phyloP scores from a whole-genome alignment of 2,888 invertebrate genomes.

The Hypomecis atomaria region DNA sequence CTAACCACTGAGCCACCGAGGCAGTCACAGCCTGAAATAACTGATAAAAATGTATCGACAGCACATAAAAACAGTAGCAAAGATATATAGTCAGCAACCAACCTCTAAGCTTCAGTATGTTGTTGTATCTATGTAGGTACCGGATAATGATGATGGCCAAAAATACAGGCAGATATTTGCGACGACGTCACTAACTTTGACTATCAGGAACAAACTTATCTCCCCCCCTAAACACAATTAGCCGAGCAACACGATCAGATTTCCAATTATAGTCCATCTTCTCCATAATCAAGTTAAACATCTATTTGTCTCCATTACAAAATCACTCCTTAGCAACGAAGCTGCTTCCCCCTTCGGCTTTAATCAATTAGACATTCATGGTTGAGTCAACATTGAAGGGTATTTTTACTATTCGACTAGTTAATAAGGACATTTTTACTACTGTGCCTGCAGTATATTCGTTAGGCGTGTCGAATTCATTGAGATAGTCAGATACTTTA shows the following conservation, averaged over 20 bases:
- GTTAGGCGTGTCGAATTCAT: background rate
- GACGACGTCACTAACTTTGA: background rate
- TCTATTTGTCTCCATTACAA: constrained; percentile 26
- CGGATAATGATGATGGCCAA: too few relatives aligned
- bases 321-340: constrained; percentile 21
- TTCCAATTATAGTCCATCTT: constrained; percentile 17
- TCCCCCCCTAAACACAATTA: constrained; percentile 1
- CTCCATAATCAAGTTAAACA: constrained; percentile 17
- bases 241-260: constrained; percentile 1
- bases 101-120: too few relatives aligned
- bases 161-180: too few relatives aligned
- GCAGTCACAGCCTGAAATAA: too few relatives aligned
- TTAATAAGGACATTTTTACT: background rate
- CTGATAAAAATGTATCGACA: too few relatives aligned
- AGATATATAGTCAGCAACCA: too few relatives aligned
- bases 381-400: constrained; percentile 23
- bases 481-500: background rate
- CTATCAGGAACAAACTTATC: background rate
- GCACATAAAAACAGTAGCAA: too few relatives aligned
- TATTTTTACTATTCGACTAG: constrained; percentile 6
- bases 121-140: too few relatives aligned
- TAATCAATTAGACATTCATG: constrained; percentile 53
- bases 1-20: too few relatives aligned
- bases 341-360: constrained; percentile 40
- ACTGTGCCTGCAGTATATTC: background rate